phyloP scores from a whole-genome alignment of 1,140 invertebrate genomes.

The Holcopasites calliopsidis region DNA sequence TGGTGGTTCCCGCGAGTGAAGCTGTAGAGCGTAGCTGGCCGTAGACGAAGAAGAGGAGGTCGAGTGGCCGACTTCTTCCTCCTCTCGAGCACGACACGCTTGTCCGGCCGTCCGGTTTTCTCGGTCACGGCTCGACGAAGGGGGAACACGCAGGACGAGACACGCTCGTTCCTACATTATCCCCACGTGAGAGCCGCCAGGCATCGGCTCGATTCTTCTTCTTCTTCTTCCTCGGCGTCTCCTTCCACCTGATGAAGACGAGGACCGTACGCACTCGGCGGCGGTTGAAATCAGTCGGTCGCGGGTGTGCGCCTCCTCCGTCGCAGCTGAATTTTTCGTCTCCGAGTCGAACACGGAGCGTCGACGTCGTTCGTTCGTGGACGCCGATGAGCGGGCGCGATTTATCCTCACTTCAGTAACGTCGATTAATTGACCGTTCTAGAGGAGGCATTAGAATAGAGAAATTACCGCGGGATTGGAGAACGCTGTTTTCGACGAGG shows the following conservation, averaged over 20 bases:
- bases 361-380: not conserved
- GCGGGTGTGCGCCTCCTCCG: constrained; percentile 8
- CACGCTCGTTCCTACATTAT: constrained; percentile 62
- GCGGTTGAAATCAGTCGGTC: constrained; percentile 40
- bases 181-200: constrained; percentile 50
- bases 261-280: constrained; percentile 32
- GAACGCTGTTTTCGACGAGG: not conserved
- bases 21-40: not conserved
- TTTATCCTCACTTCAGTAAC: not conserved
- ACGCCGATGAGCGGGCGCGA: not conserved
- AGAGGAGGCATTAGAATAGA: too few species aligned
- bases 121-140: constrained; percentile 63
- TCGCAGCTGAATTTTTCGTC: constrained; percentile 20
- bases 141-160: constrained; percentile 47
- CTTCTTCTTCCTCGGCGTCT: constrained; percentile 55
- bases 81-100: constrained; percentile 49
- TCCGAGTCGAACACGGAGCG: not conserved
- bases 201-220: constrained; percentile 48
- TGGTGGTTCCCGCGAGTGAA: constrained; percentile 31
- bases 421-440: not conserved
- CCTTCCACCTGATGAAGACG: constrained; percentile 35
- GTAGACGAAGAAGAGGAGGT: constrained; percentile 37
- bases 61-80: constrained; percentile 67
- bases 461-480: not conserved
- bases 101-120: constrained; percentile 61